Evolutionary conservation across 2,113 vertebrate genomes (phyloP).

Genomic region (Salvelinus fontinalis): DNA sequence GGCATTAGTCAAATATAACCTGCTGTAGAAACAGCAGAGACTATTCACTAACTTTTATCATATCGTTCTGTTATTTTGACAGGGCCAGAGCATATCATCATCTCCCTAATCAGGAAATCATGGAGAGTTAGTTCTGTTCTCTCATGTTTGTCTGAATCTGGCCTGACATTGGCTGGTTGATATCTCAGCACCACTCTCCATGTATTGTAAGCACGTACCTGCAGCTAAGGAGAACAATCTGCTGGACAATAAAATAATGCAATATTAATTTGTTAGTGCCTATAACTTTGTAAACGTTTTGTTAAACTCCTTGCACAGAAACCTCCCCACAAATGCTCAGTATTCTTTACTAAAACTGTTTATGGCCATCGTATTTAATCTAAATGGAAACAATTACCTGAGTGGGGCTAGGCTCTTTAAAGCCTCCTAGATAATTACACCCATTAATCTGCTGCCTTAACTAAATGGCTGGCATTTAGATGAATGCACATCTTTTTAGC

Average conservation of each 20-base stretch:
- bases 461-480: constrained; percentile 20
- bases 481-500: not conserved
- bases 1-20: not conserved
- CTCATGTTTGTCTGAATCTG: no score
- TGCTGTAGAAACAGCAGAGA: no score
- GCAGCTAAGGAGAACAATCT: no score
- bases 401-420: not conserved
- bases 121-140: no score
- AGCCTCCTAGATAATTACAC: constrained; percentile 30
- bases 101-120: no score
- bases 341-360: constrained; percentile 25
- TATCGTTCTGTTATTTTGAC: no score
- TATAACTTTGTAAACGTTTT: not conserved
- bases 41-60: no score
- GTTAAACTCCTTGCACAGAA: not conserved
- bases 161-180: no score
- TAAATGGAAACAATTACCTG: constrained; percentile 40
- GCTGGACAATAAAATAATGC: not conserved
- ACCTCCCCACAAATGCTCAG: not conserved
- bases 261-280: not conserved
- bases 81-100: no score
- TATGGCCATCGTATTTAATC: constrained; percentile 24
- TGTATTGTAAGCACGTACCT: no score
- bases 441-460: constrained; percentile 40
- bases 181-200: no score